Evolutionary conservation across 1,140 invertebrate genomes (phyloP).

Genomic region (Ceratosolen solmsi): DNA sequence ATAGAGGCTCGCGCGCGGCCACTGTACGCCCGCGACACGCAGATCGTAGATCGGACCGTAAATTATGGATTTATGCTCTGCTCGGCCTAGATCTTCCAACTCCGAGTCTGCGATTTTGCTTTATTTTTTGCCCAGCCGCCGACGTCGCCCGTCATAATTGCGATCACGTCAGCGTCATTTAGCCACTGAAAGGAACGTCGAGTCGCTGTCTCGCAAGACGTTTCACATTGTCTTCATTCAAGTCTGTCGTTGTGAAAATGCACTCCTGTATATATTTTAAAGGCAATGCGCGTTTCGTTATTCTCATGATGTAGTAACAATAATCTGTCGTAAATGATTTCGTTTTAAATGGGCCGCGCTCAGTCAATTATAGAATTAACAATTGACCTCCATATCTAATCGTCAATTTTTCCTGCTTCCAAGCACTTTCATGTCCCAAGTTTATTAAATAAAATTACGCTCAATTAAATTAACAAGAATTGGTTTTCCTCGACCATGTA

Average conservation of each 20-base stretch:
- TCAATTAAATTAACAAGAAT: too few relatives aligned
- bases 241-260: neutral
- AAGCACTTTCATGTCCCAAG: neutral
- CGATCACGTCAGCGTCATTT: neutral
- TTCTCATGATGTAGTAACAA: neutral
- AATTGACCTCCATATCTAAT: neutral
- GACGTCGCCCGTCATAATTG: neutral
- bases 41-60: slow-evolving; percentile 54
- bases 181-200: neutral
- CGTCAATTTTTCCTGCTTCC: neutral
- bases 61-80: slow-evolving; percentile 55
- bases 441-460: neutral
- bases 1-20: slow-evolving; percentile 42
- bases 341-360: neutral
- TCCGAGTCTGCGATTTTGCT: neutral
- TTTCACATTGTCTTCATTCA: neutral
- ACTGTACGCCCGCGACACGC: slow-evolving; percentile 18
- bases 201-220: neutral
- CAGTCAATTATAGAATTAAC: neutral
- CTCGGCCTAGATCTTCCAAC: slow-evolving; percentile 39
- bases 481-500: too few relatives aligned
- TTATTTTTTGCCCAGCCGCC: neutral
- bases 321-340: neutral
- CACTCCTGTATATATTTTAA: neutral
- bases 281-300: neutral